phyloP scores from a whole-genome alignment of 2,888 invertebrate genomes.

The Volucella bombylans region DNA sequence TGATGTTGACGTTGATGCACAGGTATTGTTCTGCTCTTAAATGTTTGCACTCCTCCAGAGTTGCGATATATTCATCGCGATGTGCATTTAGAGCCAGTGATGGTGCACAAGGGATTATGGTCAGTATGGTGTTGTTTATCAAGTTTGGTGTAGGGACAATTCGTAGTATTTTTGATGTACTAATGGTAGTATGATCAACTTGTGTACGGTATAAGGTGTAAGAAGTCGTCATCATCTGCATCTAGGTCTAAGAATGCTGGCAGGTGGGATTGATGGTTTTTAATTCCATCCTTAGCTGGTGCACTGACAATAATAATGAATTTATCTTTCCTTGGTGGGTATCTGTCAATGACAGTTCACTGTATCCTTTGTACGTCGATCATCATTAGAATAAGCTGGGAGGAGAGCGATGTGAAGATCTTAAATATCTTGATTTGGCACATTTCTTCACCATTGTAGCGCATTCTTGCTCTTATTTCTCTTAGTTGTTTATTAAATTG shows the following conservation, averaged over 20 bases:
- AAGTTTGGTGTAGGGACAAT: neutral
- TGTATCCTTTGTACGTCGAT: no score
- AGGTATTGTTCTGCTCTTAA: neutral
- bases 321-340: no score
- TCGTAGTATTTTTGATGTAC: constrained; percentile 1
- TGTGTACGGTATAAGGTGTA: neutral
- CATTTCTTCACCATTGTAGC: no score
- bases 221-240: no score
- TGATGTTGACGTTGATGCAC: neutral
- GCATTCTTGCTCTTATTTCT: neutral
- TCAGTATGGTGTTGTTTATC: neutral
- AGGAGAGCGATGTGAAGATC: no score
- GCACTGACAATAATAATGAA: no score
- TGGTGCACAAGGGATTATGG: neutral
- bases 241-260: no score
- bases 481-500: neutral
- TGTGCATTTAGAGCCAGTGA: constrained; percentile 16
- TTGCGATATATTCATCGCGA: constrained; percentile 20
- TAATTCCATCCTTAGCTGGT: no score
- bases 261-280: no score
- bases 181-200: constrained; percentile 18
- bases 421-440: no score
- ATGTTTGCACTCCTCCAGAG: neutral
- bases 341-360: no score
- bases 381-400: no score